phyloP scores from a whole-genome alignment of 30 jellyfish, hydroid and myxozoan genomes.

The Nemopilema nomurai region DNA sequence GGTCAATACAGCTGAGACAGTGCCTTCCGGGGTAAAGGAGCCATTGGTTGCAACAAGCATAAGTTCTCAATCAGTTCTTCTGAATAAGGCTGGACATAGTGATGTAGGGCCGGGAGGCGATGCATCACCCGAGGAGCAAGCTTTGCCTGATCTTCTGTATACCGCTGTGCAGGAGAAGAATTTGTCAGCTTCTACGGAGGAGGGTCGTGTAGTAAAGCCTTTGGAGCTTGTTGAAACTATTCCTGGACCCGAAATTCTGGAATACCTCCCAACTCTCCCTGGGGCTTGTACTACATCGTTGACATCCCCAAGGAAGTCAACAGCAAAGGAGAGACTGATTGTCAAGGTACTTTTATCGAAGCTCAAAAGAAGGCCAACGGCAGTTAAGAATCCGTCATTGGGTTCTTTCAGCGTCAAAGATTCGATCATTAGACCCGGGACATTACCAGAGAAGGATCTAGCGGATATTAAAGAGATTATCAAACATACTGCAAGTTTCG shows the following conservation, averaged over 20 bases:
- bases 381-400: background rate
- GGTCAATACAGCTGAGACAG: background rate
- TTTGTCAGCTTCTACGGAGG: background rate
- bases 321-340: background rate
- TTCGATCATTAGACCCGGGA: background rate
- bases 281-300: conserved; percentile 32
- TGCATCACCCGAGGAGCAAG: background rate
- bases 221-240: background rate
- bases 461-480: conserved; percentile 37
- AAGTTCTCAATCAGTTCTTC: no score
- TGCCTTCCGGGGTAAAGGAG: background rate
- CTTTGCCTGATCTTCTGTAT: background rate
- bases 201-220: background rate
- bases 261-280: conserved; percentile 43
- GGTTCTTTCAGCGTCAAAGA: background rate
- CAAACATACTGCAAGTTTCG: conserved; percentile 27
- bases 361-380: conserved; percentile 2
- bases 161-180: background rate
- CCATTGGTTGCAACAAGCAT: background rate
- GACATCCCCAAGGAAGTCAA: background rate
- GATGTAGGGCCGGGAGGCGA: background rate
- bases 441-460: background rate
- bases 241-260: conserved; percentile 19
- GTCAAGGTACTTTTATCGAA: conserved; percentile 24
- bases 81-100: background rate